Conservation (phyloP, 2,888 invertebrate species). For the Biston stratarius region DNA sequence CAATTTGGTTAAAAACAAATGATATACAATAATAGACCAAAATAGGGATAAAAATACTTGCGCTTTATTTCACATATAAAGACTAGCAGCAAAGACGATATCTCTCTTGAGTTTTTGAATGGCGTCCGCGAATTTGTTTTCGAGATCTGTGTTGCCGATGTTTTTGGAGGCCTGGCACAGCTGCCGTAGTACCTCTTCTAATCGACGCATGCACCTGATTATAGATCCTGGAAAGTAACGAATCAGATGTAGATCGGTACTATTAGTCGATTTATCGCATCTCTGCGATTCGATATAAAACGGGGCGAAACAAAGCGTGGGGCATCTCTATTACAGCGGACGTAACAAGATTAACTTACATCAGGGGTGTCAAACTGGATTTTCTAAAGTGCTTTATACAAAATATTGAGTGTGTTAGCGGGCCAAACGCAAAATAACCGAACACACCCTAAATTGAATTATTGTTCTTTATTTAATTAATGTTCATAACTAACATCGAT, state of each 20-base stretch:
- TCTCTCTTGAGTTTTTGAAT: constrained; percentile 97
- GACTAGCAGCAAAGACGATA: constrained; percentile 99
- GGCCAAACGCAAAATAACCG: too few relatives aligned
- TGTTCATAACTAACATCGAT: too few relatives aligned
- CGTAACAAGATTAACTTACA: too few relatives aligned
- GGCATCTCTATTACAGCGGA: too few relatives aligned
- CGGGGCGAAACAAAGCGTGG: too few relatives aligned
- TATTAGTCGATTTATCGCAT: not conserved
- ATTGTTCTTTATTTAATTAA: too few relatives aligned
- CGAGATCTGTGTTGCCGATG: constrained; percentile 97
- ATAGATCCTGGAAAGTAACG: constrained; percentile 80
- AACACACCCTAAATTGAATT: too few relatives aligned
- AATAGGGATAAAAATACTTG: constrained; percentile 22
- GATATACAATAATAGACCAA: constrained; percentile 7
- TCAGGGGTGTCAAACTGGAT: too few relatives aligned
- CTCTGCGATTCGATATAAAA: too few relatives aligned
- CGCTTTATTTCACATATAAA: constrained; percentile 87
- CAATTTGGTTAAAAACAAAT: not conserved
- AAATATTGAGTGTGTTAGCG: too few relatives aligned
- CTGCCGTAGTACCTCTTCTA: constrained; percentile 98
- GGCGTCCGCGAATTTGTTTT: constrained; percentile 97
- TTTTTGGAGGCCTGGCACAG: constrained; percentile 98
- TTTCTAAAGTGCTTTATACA: too few relatives aligned
- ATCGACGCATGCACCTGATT: constrained; percentile 95
- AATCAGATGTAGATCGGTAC: not conserved